Evolutionary conservation across 2,113 vertebrate genomes (phyloP).

Genomic region (Plecotus auritus): DNA sequence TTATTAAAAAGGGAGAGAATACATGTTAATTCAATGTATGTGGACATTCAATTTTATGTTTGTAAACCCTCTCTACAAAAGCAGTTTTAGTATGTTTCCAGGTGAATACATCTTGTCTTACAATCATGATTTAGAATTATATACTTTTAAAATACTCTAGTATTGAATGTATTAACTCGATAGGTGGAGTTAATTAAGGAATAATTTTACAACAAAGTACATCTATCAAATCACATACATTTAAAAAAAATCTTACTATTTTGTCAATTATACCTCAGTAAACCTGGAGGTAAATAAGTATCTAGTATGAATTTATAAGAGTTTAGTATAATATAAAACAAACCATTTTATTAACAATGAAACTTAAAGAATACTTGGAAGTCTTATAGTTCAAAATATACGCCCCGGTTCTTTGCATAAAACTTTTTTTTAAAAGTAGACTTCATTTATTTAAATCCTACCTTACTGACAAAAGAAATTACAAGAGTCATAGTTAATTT

Average conservation of each 20-base stretch:
- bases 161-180: neutral
- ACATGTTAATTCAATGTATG: neutral
- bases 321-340: neutral
- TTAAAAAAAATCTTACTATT: neutral
- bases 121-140: neutral
- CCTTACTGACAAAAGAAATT: neutral
- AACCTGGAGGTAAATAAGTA: neutral
- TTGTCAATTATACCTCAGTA: neutral
- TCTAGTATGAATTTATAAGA: neutral
- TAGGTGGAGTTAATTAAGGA: neutral
- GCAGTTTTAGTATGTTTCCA: neutral
- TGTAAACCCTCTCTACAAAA: neutral
- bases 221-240: neutral
- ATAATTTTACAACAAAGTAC: neutral
- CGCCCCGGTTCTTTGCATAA: neutral
- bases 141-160: constrained; percentile 9
- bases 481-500: neutral
- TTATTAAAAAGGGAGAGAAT: neutral
- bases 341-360: neutral
- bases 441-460: constrained; percentile 13
- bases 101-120: neutral
- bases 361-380: neutral
- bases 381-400: neutral
- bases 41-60: neutral
- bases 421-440: neutral